Percentiles rank a stretch among this genome's conserved stretches.
Evolutionary conservation across 2,113 vertebrate genomes (phyloP).

Genomic region (Cacatua alba): DNA sequence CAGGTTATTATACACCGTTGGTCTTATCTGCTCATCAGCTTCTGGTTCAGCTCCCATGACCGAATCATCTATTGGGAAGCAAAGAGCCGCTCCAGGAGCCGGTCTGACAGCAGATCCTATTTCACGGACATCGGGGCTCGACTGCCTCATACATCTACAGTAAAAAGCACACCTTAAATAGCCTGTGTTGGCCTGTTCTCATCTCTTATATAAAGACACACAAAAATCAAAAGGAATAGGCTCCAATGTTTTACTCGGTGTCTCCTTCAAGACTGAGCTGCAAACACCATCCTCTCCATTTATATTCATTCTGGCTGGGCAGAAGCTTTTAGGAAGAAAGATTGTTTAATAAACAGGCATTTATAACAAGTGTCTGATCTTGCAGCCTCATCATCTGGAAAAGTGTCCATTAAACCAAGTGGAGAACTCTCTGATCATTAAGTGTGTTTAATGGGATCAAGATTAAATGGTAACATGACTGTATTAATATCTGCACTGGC

Average conservation of each 20-base stretch:
- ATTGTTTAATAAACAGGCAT: conserved; percentile 49
- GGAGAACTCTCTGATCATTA: conserved; percentile 17
- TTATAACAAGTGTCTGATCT: conserved; percentile 16
- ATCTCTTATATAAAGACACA: not conserved
- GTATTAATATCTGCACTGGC: not conserved
- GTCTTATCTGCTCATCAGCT: not conserved
- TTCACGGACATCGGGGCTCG: not conserved
- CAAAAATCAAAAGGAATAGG: not conserved
- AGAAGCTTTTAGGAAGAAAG: not conserved
- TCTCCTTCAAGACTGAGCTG: not conserved
- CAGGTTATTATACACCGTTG: not conserved
- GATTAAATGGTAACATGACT: not conserved
- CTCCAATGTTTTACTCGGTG: not conserved
- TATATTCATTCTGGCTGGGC: not conserved
- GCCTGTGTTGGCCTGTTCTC: not conserved
- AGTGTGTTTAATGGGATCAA: conserved; percentile 10
- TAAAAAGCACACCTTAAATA: not conserved
- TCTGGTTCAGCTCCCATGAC: not conserved
- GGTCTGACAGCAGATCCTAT: not conserved
- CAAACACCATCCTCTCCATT: not conserved
- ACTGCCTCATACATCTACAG: not conserved
- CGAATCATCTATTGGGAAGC: not conserved
- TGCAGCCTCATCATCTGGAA: conserved; percentile 3
- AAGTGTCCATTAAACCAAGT: conserved; percentile 6
- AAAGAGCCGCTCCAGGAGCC: not conserved